Percentiles rank a stretch among this genome's conserved stretches.
phyloP scores from a whole-genome alignment of 1,140 invertebrate genomes.

The Zophobas atratus region DNA sequence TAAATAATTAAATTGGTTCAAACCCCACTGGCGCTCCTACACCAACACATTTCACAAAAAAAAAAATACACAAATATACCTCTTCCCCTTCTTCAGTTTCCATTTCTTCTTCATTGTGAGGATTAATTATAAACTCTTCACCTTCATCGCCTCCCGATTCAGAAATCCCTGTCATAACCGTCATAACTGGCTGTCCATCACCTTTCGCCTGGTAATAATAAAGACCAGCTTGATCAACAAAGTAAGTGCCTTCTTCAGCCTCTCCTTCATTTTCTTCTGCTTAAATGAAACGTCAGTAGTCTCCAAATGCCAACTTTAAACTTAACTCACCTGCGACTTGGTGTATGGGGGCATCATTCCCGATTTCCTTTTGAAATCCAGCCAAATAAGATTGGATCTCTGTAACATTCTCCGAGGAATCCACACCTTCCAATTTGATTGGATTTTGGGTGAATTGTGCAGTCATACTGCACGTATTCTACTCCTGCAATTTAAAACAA shows the following conservation, averaged over 20 bases:
- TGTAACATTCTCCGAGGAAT: constrained; percentile 73
- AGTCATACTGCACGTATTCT: constrained; percentile 59
- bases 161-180: constrained; percentile 67
- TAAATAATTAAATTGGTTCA: neutral
- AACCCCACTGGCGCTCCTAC: neutral
- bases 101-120: constrained; percentile 69
- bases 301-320: constrained; percentile 12
- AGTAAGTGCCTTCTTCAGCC: constrained; percentile 78
- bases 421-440: constrained; percentile 67
- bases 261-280: constrained; percentile 73
- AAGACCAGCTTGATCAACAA: constrained; percentile 83
- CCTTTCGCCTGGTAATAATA: constrained; percentile 83
- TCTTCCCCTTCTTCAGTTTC: constrained; percentile 52
- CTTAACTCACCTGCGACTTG: constrained; percentile 70
- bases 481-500: constrained; percentile 23
- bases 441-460: constrained; percentile 61
- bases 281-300: constrained; percentile 53
- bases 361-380: constrained; percentile 90
- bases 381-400: constrained; percentile 89
- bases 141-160: constrained; percentile 68
- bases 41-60: constrained; percentile 2
- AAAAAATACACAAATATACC: constrained; percentile 43
- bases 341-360: constrained; percentile 71
- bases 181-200: constrained; percentile 77
- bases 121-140: constrained; percentile 68